Base-by-base conservation (phyloP, 2,797 vertebrate genomes). In the Rhinoraja longicauda region DNA sequence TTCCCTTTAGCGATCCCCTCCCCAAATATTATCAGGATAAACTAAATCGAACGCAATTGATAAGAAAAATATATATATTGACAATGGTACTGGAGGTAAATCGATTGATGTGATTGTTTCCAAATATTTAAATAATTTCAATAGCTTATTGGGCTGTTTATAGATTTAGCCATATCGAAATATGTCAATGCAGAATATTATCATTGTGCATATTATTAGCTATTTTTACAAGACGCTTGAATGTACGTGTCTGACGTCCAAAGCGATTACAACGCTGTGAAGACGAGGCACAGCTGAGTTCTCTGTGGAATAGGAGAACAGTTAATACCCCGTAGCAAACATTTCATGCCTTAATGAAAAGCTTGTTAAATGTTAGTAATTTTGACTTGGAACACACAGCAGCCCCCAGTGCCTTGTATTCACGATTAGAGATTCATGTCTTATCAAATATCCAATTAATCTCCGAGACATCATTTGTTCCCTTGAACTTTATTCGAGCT, bases 391-490 rank as follows among this genome's bases (percentile, higher is more conserved):
- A 98, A 98, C 98, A 97, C 97, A 98, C 96, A 97, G 96, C 96
- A 97, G 97, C 98, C 98, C 98, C 98, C 97, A 97, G 98, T 98
- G 98, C 97, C 97, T 99, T 99, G 98, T 99, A 98, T 98, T 97
- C 97, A 97, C 98, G 97, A 98, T 99, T 98, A 98, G 98, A 97
- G 98, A 99, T 98, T 99, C 98, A 97, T 99, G 98, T 99, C 98
- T 99, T 99, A 99, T 99, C 98, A 99, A 99, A 99, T 99, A 99
- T 99, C 98, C 98, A 99, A 99, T 99, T 99, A 99, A 99, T 99
- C 98, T 98, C 97, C 97, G 97, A 98, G 98, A 98, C 98, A 98
- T 98, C 98, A 98, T 99, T 99, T 99, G 98, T 99, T 98, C 98
- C 97, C 95, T 96, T 97, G 97, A 97, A 98, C 97, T 98, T 99